Conservation (phyloP, 2,888 invertebrate genomes). For the Drosophila ochracea region DNA sequence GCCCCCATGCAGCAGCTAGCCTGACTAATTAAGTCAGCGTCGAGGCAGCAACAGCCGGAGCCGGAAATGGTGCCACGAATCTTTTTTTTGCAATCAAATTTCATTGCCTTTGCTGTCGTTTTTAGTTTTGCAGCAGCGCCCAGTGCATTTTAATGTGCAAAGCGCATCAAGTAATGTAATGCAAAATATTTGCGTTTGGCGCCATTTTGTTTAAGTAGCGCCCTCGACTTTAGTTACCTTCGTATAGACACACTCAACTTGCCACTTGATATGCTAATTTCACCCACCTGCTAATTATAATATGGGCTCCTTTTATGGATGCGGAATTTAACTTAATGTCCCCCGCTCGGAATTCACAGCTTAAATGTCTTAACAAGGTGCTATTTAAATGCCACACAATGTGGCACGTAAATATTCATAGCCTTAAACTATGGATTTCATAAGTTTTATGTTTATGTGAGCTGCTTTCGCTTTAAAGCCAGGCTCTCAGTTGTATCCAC, state of each 20-base stretch:
- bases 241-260: conserved; percentile 39
- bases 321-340: conserved; percentile 42
- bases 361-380: conserved; percentile 22
- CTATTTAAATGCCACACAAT: conserved; percentile 25
- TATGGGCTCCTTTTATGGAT: conserved; percentile 40
- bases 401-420: conserved; percentile 12
- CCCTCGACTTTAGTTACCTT: conserved; percentile 41
- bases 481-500: conserved; percentile 1
- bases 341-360: conserved; percentile 24
- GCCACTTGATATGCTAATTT: conserved; percentile 35
- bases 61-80: conserved; percentile 70
- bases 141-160: conserved; percentile 55
- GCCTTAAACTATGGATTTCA: conserved; percentile 13
- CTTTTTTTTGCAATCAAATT: conserved; percentile 71
- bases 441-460: conserved; percentile 33
- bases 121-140: conserved; percentile 4
- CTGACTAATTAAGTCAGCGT: conserved; percentile 73
- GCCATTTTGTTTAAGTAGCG: conserved; percentile 62
- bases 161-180: conserved; percentile 68
- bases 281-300: conserved; percentile 56
- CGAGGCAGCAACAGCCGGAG: conserved; percentile 43
- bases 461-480: conserved; percentile 20
- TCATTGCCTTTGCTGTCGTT: conserved; percentile 50
- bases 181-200: conserved; percentile 63
- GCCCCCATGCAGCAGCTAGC: conserved; percentile 27